Evolutionary conservation across 2,113 vertebrate species (phyloP), one percentile per base, ranked within the genome.

Genomic region (Lepidothrix coronata): DNA sequence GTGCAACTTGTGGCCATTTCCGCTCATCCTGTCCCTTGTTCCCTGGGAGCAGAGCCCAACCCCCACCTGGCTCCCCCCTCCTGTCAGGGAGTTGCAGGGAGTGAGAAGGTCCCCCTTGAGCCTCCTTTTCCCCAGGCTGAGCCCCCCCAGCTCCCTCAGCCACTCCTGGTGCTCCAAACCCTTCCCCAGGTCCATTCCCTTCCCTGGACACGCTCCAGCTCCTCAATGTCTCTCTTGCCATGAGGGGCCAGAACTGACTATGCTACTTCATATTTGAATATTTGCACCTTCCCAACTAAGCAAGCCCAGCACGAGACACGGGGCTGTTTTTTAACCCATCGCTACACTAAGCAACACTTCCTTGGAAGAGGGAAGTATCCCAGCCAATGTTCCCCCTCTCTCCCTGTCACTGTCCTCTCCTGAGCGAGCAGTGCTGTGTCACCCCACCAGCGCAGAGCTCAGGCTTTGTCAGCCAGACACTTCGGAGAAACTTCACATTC

Each of bases 151-250:
- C 19, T 63, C 85, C 9, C 63, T 37, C 84, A 70, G 63, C 8
- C 0, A 0, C 30, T 66, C 35, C 23, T n/a, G 28, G 19, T 24
- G 41, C 73, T 63, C 65, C 74, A 71, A 23, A 0, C 21, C 58
- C 35, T 65, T 35, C 25, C 17, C 55, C 51, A 88, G 85, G 59
- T 23, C 33, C 1, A 0, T 59, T 59, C 52, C 33, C 39, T n/a
- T 0, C 12, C 15, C 37, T 59, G 28, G 12, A 37, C 33, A 24
- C 0, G 0, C 37, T 61, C n/a, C 70, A 75, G 78, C 11, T 11
- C 24, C n/a, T 82, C 39, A 2, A 12, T 6, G 9, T 22, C 46
- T 44, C 28, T 65, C 11, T 43, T 31, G 54, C 22, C 75, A n/a
- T 10, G n/a, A 31, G 54, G 14, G 6, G 24, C 30, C 48, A 61